These are phyloP conservation scores for Strix aluco DNA, from an alignment of 2,113 vertebrate genomes.

Conservation along the genomic window DNA sequence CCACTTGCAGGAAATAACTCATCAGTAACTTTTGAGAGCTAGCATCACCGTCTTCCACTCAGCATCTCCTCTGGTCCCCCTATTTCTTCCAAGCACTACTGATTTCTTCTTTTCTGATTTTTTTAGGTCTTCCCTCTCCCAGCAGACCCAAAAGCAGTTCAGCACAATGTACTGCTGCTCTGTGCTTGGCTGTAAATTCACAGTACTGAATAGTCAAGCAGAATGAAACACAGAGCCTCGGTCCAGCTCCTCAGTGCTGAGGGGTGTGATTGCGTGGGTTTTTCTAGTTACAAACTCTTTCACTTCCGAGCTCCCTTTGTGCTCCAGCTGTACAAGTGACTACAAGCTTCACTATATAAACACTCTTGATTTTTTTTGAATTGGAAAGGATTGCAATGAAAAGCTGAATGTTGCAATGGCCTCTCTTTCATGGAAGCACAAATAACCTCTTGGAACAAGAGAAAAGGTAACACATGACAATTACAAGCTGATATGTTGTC, in stretches of 20 bases:
- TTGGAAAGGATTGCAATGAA: background rate
- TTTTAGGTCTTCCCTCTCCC: background rate
- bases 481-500: background rate
- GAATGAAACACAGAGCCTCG: background rate
- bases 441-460: background rate
- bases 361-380: background rate
- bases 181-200: background rate
- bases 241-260: background rate
- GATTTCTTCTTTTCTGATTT: background rate
- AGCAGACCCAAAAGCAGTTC: background rate
- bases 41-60: background rate
- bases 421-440: background rate
- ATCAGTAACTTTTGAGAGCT: background rate
- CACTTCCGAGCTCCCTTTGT: background rate
- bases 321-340: background rate
- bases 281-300: background rate
- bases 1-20: background rate
- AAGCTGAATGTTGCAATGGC: background rate
- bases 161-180: background rate
- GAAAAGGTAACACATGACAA: accelerated
- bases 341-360: background rate
- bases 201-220: background rate
- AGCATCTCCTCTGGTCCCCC: background rate
- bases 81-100: background rate
- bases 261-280: background rate